These are phyloP conservation scores for Geodia barretti DNA, from an alignment of 37 sponge, comb jelly and placozoan genomes.

Conservation along the genomic window DNA sequence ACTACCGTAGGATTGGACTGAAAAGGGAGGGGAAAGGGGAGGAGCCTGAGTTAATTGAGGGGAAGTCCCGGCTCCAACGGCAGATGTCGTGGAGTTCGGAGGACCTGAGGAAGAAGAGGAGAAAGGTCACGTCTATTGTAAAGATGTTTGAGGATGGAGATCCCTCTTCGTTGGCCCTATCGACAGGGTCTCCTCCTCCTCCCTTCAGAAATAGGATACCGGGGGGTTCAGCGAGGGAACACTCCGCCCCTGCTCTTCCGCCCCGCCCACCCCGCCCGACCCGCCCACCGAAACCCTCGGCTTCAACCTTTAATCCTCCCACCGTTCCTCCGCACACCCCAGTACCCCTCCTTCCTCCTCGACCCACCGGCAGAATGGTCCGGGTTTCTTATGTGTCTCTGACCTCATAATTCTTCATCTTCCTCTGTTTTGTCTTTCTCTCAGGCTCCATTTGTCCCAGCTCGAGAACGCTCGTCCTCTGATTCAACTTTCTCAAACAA, in stretches of 20 bases:
- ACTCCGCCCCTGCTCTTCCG: conserved; percentile 3
- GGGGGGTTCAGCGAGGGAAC: no score
- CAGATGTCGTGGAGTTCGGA: not conserved
- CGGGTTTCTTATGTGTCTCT: no score
- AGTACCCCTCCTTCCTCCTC: conserved; percentile 39
- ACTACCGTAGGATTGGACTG: not conserved
- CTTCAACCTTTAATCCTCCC: not conserved
- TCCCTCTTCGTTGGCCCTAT: not conserved
- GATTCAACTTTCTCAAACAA: not conserved
- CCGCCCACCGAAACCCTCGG: conserved; percentile 14
- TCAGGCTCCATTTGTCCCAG: not conserved
- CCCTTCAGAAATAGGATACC: not conserved
- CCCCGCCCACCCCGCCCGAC: conserved; percentile 19
- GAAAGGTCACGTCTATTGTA: conserved; percentile 8
- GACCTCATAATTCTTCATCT: not conserved
- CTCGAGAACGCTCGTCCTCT: not conserved
- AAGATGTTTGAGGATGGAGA: conserved; percentile 20
- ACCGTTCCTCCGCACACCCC: conserved; percentile 33
- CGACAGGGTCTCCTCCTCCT: not conserved
- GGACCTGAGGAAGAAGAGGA: not conserved
- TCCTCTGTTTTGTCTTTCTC: not conserved
- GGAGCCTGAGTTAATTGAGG: not conserved
- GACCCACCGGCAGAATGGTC: conserved; percentile 17
- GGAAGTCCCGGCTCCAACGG: not conserved
- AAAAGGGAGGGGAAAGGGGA: not conserved